Percentiles rank a stretch among this genome's conserved stretches.
Conservation (phyloP, 30 jellyfish, hydroid and myxozoan genomes). For the Aurelia coerulea region DNA sequence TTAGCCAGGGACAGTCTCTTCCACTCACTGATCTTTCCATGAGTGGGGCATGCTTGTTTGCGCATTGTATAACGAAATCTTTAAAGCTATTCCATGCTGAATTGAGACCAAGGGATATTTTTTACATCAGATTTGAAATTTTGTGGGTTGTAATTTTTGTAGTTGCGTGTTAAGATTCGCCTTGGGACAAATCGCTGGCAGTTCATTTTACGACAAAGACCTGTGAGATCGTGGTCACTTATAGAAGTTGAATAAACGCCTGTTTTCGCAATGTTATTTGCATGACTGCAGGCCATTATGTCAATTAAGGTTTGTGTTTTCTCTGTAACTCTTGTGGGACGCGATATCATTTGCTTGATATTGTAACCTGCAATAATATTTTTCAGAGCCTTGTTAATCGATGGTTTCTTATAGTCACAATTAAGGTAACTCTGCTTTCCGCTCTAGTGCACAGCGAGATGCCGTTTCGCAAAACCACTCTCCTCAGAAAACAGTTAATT, state of each 20-base stretch:
- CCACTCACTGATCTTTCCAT: constrained; percentile 32
- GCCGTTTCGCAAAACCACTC: too few relatives aligned
- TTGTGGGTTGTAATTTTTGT: constrained; percentile 11
- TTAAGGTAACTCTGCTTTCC: too few relatives aligned
- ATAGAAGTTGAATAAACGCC: constrained; percentile 16
- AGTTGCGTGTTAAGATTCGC: constrained; percentile 25
- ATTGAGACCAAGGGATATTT: constrained; percentile 17
- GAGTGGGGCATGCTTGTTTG: constrained; percentile 46
- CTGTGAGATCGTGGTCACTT: constrained; percentile 48
- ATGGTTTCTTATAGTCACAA: not conserved
- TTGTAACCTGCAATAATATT: not conserved
- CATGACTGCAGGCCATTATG: constrained; percentile 19
- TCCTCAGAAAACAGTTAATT: too few relatives aligned
- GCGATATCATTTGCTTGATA: constrained; percentile 9
- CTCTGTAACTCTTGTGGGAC: constrained; percentile 10
- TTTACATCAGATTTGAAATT: not conserved
- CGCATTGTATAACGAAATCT: constrained; percentile 23
- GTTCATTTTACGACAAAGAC: constrained; percentile 14
- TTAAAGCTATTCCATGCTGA: constrained; percentile 24
- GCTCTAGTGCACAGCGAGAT: too few relatives aligned
- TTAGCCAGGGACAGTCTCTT: constrained; percentile 45
- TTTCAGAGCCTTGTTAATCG: constrained; percentile 6
- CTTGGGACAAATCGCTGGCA: constrained; percentile 13
- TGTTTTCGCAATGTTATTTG: constrained; percentile 18
- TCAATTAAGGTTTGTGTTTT: constrained; percentile 2